Base-by-base conservation (phyloP, 2,797 vertebrate genomes). In the Epinephelus malabaricus region DNA sequence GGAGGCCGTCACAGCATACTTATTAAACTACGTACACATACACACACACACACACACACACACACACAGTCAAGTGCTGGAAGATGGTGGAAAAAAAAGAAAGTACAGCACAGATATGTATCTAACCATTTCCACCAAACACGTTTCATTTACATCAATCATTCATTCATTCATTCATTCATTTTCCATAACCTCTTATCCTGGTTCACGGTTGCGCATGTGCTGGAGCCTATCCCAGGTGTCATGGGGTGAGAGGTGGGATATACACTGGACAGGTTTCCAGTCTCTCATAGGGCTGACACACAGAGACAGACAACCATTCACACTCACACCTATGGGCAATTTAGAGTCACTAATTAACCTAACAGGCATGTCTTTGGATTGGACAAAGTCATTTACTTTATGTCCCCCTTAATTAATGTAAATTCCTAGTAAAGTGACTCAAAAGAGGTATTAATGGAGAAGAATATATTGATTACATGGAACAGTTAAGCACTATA, bases 1-100 rank as follows among this genome's bases (percentile, higher is more conserved):
- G 81, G 51, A 79, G 77, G 77, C 82, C 21, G 50, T 51, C 19
- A 40, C 59, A 54, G 76, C 70, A 89, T 90, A 79, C 83, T 87
- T 90, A 92, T 87, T 82, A 83, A 58, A 68, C 56, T 34, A 49
- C 58, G 65, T 6, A n/a, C 60, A 61, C 47, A 23, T 58, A 40
- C 25, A 14, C 69, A 62, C 58, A 54, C 56, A 23, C 23, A 23
- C 23, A 23, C 23, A 51, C 51, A 71, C 63, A 73, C 74, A 83
- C 66, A 73, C 72, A 83, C 45, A 79, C n/a, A 58, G 43, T 43
- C 71, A 51, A 79, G 68, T 73, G 46, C 60, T 58, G 17, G 50
- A 69, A 67, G 23, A 75, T 49, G 63, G 62, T 34, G n/a, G 60
- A 17, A n/a, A 40, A 34, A 50, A 25, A 47, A 45, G 19, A 50